Conservation (phyloP, 1,140 invertebrate genomes). For the Saxidomus purpurata region DNA sequence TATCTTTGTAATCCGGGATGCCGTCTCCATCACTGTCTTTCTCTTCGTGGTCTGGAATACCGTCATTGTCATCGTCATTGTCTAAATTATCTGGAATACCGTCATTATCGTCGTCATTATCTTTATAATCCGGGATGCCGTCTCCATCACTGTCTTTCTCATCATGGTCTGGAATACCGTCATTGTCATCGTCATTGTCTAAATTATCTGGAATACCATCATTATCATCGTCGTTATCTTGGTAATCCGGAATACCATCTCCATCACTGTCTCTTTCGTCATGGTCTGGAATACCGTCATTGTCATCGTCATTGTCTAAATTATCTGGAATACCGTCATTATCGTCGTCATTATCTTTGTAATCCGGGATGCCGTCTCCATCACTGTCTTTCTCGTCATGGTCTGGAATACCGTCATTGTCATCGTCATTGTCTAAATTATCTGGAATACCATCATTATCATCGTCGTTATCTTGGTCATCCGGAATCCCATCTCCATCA, state of each 20-base stretch:
- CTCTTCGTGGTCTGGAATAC: constrained; percentile 68
- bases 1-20: constrained; percentile 74
- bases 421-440: constrained; percentile 74
- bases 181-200: constrained; percentile 79
- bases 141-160: constrained; percentile 76
- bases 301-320: constrained; percentile 73
- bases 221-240: constrained; percentile 64
- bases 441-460: constrained; percentile 82
- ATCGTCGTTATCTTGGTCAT: constrained; percentile 80
- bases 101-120: constrained; percentile 74
- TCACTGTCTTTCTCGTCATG: constrained; percentile 76
- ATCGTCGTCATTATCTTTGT: constrained; percentile 82
- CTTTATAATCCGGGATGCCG: constrained; percentile 77
- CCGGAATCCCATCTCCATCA: constrained; percentile 81
- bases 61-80: constrained; percentile 70
- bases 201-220: constrained; percentile 79
- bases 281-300: constrained; percentile 70
- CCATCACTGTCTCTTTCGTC: constrained; percentile 65
- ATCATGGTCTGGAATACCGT: constrained; percentile 66
- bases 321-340: constrained; percentile 82
- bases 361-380: constrained; percentile 80
- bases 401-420: constrained; percentile 81
- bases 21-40: constrained; percentile 82
- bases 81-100: constrained; percentile 74
- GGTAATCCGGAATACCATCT: constrained; percentile 48